Evolutionary conservation across 2,113 vertebrate species (phyloP).

Genomic region (Hipposideros armiger): DNA sequence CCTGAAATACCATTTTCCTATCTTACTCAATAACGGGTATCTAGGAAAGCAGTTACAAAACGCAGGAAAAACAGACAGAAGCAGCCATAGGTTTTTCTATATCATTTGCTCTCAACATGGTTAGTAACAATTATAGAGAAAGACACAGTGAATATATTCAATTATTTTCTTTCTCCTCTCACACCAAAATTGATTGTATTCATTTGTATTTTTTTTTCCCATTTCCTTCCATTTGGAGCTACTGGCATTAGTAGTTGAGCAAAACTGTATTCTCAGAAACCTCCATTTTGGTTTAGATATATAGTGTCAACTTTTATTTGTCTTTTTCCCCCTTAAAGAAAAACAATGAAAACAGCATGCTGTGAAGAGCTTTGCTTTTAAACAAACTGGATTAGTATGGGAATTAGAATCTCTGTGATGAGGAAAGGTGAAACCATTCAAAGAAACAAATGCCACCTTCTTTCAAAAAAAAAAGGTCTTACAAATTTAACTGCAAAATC

Average conservation of each 20-base stretch:
- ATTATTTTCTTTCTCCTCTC: conserved; percentile 50
- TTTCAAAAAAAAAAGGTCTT: neutral
- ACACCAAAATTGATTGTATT: conserved; percentile 5
- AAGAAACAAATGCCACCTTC: neutral
- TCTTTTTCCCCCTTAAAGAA: neutral
- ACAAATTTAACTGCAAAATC: neutral
- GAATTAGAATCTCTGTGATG: neutral
- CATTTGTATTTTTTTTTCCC: neutral
- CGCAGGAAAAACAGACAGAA: neutral
- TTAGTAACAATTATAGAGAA: neutral
- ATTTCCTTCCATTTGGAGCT: conserved; percentile 72
- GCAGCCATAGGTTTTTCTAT: neutral
- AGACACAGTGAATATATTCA: neutral
- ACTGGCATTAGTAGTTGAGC: conserved; percentile 40
- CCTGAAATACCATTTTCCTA: neutral
- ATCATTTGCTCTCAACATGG: neutral
- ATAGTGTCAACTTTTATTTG: conserved; percentile 52
- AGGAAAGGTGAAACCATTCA: neutral
- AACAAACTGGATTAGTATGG: neutral
- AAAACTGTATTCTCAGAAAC: conserved; percentile 62
- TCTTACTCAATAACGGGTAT: neutral
- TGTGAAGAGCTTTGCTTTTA: neutral
- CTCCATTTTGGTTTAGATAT: neutral
- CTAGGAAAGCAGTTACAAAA: neutral
- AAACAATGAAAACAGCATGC: neutral